These are phyloP conservation scores for Scaptomyza graminum DNA, from an alignment of 1,140 invertebrate genomes.

Conservation along the genomic window DNA sequence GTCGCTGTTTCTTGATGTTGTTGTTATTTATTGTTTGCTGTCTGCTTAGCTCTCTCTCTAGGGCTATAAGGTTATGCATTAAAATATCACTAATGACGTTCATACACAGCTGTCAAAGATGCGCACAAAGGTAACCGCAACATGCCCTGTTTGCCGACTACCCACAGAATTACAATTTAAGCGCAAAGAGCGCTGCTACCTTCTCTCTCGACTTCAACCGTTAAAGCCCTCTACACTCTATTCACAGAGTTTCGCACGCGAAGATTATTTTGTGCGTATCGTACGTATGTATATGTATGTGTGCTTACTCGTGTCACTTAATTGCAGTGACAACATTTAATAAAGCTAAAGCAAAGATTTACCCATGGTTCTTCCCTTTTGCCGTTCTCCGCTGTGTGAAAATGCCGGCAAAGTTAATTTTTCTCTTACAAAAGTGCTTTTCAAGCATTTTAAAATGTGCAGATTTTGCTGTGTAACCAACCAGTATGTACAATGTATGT, in stretches of 20 bases:
- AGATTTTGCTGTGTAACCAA: not conserved
- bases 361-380: not conserved
- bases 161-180: slow-evolving; percentile 44
- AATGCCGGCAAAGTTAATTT: slow-evolving; percentile 12
- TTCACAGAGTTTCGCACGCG: not conserved
- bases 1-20: slow-evolving; percentile 11
- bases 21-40: slow-evolving; percentile 27
- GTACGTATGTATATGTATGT: slow-evolving; percentile 3
- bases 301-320: slow-evolving; percentile 59
- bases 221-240: not conserved
- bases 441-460: slow-evolving; percentile 46
- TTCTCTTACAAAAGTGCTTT: slow-evolving; percentile 47
- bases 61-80: slow-evolving; percentile 70
- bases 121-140: slow-evolving; percentile 32
- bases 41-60: slow-evolving; percentile 18
- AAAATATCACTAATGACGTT: slow-evolving; percentile 77
- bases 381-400: not conserved
- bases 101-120: slow-evolving; percentile 59
- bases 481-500: not conserved
- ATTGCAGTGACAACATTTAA: slow-evolving; percentile 74
- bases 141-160: not conserved
- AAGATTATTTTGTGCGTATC: too few relatives aligned
- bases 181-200: slow-evolving; percentile 47
- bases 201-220: slow-evolving; percentile 1
- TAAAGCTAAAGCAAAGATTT: slow-evolving; percentile 37